Evolutionary conservation across 2,113 vertebrate genomes (phyloP).

Genomic region (Pterocles gutturalis): DNA sequence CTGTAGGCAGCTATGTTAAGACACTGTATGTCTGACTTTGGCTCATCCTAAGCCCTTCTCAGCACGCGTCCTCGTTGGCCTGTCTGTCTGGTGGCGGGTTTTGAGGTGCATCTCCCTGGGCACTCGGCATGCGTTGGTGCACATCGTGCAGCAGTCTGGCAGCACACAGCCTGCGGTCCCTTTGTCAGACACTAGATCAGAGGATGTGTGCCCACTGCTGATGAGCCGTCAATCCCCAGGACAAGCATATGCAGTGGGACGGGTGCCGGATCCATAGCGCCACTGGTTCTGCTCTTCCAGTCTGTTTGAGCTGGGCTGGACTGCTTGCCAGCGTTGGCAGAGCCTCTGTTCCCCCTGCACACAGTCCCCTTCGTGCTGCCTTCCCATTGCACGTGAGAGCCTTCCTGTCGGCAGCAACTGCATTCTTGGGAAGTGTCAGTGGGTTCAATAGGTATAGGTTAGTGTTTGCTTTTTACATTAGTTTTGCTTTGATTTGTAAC

Average conservation of each 20-base stretch:
- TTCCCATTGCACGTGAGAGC: fast-evolving
- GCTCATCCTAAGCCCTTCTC: background rate
- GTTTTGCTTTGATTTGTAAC: background rate
- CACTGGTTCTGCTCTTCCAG: background rate
- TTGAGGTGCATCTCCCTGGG: background rate
- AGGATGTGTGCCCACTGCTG: background rate
- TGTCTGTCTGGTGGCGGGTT: background rate
- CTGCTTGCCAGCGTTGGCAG: background rate
- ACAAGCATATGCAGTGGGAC: background rate
- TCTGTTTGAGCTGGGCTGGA: fast-evolving
- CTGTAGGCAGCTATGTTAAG: background rate
- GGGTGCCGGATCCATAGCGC: background rate
- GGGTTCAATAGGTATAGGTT: background rate
- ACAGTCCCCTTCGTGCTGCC: background rate
- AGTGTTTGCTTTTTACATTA: background rate
- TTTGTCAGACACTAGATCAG: background rate
- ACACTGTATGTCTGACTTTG: background rate
- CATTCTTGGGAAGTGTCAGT: fast-evolving
- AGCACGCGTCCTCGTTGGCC: fast-evolving
- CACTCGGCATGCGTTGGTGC: background rate
- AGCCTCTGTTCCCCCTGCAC: background rate
- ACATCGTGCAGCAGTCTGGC: background rate
- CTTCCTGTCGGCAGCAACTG: fast-evolving
- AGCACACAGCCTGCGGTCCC: fast-evolving
- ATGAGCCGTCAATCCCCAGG: fast-evolving